Evolutionary conservation across 2,113 vertebrate species (phyloP).

Genomic region (Pogonocichla stellata): DNA sequence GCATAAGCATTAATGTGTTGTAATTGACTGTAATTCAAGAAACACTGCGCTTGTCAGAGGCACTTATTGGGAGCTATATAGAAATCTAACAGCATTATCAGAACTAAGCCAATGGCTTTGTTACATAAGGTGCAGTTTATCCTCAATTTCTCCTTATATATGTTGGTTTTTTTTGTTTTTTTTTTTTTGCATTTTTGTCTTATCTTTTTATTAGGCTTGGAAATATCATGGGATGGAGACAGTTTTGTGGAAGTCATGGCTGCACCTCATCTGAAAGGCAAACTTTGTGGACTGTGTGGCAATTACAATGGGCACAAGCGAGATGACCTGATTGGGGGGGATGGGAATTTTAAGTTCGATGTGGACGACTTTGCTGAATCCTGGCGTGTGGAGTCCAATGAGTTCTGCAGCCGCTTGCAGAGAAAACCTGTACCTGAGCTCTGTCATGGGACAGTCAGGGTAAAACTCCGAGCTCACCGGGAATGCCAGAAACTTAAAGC

Average conservation of each 20-base stretch:
- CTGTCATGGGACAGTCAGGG: conserved; percentile 88
- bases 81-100: neutral
- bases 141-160: neutral
- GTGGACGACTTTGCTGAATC: conserved; percentile 97
- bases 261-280: conserved; percentile 88
- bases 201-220: conserved; percentile 80
- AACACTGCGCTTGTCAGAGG: neutral
- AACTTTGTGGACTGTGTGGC: conserved; percentile 93
- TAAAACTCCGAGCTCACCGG: conserved; percentile 91
- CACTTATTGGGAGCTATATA: neutral
- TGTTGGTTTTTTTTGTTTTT: too few relatives aligned
- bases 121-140: neutral
- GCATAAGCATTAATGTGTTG: neutral
- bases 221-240: conserved; percentile 98
- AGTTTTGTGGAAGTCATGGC: conserved; percentile 97
- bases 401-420: conserved; percentile 83
- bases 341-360: conserved; percentile 94
- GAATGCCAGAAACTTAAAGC: conserved; percentile 96
- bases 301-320: conserved; percentile 97
- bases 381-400: conserved; percentile 92
- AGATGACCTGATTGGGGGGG: conserved; percentile 91
- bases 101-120: neutral
- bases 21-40: neutral
- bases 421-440: conserved; percentile 83
- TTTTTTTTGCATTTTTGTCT: neutral